Evolutionary conservation across 2,888 invertebrate genomes (phyloP), one percentile per base, ranked within the genome.

Genomic region (Neoscelio sp.): DNA sequence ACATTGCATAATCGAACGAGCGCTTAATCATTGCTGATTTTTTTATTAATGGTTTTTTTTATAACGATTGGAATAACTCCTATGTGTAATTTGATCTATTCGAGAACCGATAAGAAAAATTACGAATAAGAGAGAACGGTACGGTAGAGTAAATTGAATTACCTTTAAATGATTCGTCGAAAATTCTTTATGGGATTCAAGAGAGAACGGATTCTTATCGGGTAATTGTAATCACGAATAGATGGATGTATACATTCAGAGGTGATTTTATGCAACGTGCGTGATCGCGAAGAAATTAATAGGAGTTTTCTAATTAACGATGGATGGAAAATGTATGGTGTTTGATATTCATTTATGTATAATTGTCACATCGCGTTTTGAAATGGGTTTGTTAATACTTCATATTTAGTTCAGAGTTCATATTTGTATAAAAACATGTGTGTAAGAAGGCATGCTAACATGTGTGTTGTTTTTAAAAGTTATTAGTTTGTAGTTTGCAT

Each of bases 1-100:
- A 74, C 77, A 15, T 73, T 52, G 64, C 64, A 73, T 73, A 64
- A 73, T 64, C 40, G 13, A 70, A 52, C 42, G 33, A 50, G 13
- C 50, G 38, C 13, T 58, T 70, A 58, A 70, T 70, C 58, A 70
- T 58, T 70, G 20, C 38, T 17, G 7, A 13, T 23, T 18, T 48
- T 56, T 46, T 44, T 20, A 5, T 2, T 10, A 20, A 7, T 2
- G 20, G 17, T 42, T 65, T 50, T 65, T 40, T 1, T 17, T n/a
- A 15, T 13, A 18, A 0, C 50, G 23, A 23, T 40, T 40, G 58
- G 20, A 48, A 70, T 70, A 70, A 70, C 15, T 70, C 18, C 10
- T 12, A 13, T 26, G 17, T 20, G 70, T 58, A 58, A 70, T 70
- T 58, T 35, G 58, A 70, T 58, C 48, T 13, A 50, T 38, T 70